Percentiles rank a stretch among this genome's conserved stretches.
phyloP scores from a whole-genome alignment of 2,888 invertebrate genomes.

The Acrobasis repandana region DNA sequence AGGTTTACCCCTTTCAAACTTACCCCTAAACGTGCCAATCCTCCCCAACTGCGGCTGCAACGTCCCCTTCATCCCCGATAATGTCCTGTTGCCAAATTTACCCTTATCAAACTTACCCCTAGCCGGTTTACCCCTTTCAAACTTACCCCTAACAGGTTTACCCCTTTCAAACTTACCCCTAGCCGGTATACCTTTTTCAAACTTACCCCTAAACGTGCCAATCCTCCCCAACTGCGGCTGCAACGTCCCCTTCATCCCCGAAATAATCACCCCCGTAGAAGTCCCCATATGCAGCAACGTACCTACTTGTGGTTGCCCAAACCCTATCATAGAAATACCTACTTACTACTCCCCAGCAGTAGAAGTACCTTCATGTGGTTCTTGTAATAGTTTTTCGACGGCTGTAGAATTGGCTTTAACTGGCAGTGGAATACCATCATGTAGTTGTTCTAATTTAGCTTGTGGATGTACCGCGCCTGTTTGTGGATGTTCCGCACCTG shows the following conservation, averaged over 20 bases:
- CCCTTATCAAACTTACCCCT: neutral
- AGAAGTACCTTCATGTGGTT: conserved; percentile 22
- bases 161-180: conserved; percentile 4
- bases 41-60: neutral
- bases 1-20: neutral
- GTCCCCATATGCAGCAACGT: conserved; percentile 32
- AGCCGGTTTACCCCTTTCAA: neutral
- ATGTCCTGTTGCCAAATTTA: neutral
- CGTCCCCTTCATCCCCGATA: neutral
- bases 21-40: neutral
- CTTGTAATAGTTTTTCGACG: conserved; percentile 17
- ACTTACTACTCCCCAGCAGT: conserved; percentile 16
- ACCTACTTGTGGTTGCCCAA: conserved; percentile 26
- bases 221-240: conserved; percentile 1
- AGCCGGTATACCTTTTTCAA: no score
- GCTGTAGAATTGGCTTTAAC: conserved; percentile 26
- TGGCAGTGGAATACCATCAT: conserved; percentile 29
- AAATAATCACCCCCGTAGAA: conserved; percentile 31
- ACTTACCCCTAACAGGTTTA: no score
- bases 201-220: neutral
- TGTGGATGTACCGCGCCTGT: conserved; percentile 9
- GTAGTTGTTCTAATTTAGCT: conserved; percentile 27
- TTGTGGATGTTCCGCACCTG: conserved; percentile 9
- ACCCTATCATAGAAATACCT: conserved; percentile 23
- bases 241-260: conserved; percentile 24